phyloP scores from a whole-genome alignment of 2,797 vertebrate genomes.

The Atherinosoma microstoma region DNA sequence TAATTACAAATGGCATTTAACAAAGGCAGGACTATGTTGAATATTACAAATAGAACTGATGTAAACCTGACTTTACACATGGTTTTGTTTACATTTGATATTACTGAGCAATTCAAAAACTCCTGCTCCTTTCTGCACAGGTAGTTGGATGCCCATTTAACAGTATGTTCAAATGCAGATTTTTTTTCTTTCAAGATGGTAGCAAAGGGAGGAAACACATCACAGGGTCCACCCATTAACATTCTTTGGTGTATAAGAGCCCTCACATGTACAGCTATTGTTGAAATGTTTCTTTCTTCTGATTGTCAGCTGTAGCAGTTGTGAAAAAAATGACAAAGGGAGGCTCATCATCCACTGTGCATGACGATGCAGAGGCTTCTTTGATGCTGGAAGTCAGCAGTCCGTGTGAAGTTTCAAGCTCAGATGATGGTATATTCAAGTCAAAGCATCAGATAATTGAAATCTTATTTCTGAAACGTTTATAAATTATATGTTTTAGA shows the following conservation, averaged over 20 bases:
- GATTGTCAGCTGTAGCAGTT: conserved; percentile 44
- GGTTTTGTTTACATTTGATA: no score
- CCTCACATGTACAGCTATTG: not conserved
- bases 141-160: no score
- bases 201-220: not conserved
- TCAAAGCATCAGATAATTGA: not conserved
- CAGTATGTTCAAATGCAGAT: no score
- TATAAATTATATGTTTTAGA: not conserved
- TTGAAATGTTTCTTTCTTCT: not conserved
- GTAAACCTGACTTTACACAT: no score
- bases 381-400: conserved; percentile 1
- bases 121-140: not conserved
- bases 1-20: no score
- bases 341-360: not conserved
- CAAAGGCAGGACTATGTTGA: no score
- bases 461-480: not conserved
- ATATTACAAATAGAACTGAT: no score
- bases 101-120: not conserved
- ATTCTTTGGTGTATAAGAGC: not conserved
- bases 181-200: no score
- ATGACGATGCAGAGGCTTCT: not conserved
- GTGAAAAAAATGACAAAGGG: conserved; percentile 32
- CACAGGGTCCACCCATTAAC: not conserved
- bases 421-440: conserved; percentile 52
- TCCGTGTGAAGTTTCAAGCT: conserved; percentile 34